Conservation (phyloP, 23 tunicate species). For the Pegea sp. region DNA sequence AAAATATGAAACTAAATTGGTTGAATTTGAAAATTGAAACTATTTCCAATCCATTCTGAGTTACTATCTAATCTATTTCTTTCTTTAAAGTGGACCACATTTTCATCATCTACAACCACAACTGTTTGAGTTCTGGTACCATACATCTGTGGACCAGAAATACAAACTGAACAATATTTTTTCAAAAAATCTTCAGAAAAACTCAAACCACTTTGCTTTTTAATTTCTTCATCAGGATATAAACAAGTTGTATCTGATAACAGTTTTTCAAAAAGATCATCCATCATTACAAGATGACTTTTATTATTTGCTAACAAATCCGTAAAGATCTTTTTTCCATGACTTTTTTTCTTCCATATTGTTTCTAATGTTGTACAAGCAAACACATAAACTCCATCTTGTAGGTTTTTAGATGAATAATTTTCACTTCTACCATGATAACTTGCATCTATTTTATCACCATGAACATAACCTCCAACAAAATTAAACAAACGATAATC, state of each 20-base stretch:
- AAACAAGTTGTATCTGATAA: conserved; percentile 30
- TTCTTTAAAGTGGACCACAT: conserved; percentile 29
- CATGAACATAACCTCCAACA: conserved; percentile 20
- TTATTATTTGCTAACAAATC: background rate
- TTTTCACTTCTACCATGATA: conserved; percentile 30
- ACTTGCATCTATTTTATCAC: conserved; percentile 4
- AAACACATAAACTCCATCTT: conserved; percentile 1
- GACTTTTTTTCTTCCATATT: conserved; percentile 31
- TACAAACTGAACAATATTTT: conserved; percentile 40
- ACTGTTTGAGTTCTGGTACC: conserved; percentile 64
- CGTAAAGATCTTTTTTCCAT: conserved; percentile 19
- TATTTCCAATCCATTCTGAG: no score
- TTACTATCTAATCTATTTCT: no score
- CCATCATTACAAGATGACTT: background rate
- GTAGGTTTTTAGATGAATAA: conserved; percentile 4
- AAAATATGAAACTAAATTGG: no score
- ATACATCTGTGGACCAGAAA: conserved; percentile 15
- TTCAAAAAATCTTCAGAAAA: conserved; percentile 6
- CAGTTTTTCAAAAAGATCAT: conserved; percentile 9
- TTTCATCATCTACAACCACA: conserved; percentile 34
- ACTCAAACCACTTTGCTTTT: conserved; percentile 3
- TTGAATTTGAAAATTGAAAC: no score
- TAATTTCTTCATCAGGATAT: conserved; percentile 42
- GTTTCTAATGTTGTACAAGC: conserved; percentile 37
- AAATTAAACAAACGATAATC: conserved; percentile 23